Conservation (phyloP, 2,888 invertebrate species). For the Drosophila buzzatii region DNA sequence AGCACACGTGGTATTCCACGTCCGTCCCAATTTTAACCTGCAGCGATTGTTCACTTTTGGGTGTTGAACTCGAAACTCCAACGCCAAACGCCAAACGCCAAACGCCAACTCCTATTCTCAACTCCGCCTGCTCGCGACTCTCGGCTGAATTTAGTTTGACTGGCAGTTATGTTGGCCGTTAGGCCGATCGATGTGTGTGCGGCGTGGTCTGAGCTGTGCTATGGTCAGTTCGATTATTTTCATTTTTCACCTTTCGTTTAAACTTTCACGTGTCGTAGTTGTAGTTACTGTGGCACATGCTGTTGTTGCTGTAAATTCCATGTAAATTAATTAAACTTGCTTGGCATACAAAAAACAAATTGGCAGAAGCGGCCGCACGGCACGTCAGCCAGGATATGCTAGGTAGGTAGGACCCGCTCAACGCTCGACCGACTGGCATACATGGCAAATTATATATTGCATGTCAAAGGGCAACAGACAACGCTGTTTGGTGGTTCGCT, state of each 20-base stretch:
- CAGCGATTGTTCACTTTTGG: conserved; percentile 35
- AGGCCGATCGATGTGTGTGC: conserved; percentile 54
- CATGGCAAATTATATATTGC: conserved; percentile 79
- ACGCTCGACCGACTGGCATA: conserved; percentile 49
- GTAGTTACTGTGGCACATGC: conserved; percentile 42
- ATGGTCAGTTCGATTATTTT: conserved; percentile 79
- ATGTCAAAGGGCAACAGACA: conserved; percentile 79
- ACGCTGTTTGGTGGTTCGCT: conserved; percentile 18
- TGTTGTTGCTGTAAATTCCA: conserved; percentile 74
- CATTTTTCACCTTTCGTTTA: conserved; percentile 80
- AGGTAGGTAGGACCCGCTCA: conserved; percentile 25
- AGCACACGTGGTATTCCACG: conserved; percentile 54
- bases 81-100: not conserved
- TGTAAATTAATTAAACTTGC: conserved; percentile 81
- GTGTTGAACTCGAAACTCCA: conserved; percentile 1
- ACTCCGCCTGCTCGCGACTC: not conserved
- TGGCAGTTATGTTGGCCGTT: conserved; percentile 57
- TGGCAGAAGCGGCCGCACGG: conserved; percentile 61
- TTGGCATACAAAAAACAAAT: conserved; percentile 76
- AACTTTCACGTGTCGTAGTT: conserved; percentile 76
- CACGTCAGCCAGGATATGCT: conserved; percentile 44
- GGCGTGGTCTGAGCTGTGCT: conserved; percentile 20
- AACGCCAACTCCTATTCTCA: not conserved
- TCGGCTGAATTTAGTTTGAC: conserved; percentile 22
- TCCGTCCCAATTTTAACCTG: conserved; percentile 45